Percentiles rank a stretch among this genome's conserved stretches.
phyloP scores from a whole-genome alignment of 2,888 invertebrate genomes.

The Disparrhopalites patrizii region DNA sequence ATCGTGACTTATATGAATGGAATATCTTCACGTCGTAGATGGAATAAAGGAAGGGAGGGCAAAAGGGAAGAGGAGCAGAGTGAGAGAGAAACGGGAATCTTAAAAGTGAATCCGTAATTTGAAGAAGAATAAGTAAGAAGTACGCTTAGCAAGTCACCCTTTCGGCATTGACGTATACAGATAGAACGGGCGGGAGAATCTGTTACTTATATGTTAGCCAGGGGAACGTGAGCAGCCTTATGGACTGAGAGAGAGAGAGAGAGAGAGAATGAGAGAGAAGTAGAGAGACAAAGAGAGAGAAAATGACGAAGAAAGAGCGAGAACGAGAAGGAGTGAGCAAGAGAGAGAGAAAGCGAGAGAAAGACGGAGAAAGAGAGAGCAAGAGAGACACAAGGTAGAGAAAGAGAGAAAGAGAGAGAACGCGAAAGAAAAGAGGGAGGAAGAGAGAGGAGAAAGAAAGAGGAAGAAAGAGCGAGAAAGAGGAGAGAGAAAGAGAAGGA shows the following conservation, averaged over 20 bases:
- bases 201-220: too few species aligned
- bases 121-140: too few species aligned
- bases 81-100: neutral
- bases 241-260: conserved; percentile 3
- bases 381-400: neutral
- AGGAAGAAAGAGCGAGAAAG: neutral
- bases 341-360: neutral
- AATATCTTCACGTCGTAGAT: too few species aligned
- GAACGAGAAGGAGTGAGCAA: neutral
- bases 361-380: neutral
- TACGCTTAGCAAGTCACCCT: too few species aligned
- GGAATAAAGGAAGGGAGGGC: neutral
- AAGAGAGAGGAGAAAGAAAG: neutral
- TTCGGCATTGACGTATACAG: too few species aligned
- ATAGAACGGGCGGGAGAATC: too few species aligned
- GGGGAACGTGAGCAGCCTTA: too few species aligned
- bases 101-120: conserved; percentile 9
- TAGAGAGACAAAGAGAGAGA: neutral
- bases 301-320: neutral
- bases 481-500: too few species aligned
- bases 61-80: neutral
- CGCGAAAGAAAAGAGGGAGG: neutral
- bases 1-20: too few species aligned
- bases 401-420: neutral
- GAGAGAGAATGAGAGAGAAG: neutral